These are phyloP conservation scores for Nettapus auritus DNA, from an alignment of 2,113 vertebrate species.

Conservation along the genomic window DNA sequence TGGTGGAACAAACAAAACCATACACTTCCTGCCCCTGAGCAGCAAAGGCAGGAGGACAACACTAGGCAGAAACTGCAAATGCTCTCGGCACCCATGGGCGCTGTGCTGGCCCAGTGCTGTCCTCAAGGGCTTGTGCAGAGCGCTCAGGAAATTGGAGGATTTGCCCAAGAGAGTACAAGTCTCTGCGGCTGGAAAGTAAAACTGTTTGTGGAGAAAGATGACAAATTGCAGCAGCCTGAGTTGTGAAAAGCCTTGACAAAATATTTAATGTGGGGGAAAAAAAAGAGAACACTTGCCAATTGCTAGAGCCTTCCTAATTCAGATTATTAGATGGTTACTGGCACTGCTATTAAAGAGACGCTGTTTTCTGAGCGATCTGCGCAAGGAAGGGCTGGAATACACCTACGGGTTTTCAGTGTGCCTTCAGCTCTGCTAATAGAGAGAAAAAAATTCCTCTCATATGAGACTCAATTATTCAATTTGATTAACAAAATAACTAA, in stretches of 20 bases:
- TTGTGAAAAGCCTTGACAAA: conserved; percentile 57
- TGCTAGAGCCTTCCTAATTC: conserved; percentile 13
- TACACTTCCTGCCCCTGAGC: accelerated
- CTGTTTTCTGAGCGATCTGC: not conserved
- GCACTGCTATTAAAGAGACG: conserved; percentile 24
- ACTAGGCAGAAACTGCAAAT: not conserved
- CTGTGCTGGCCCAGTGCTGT: accelerated
- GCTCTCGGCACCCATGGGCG: accelerated
- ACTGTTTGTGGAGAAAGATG: not conserved
- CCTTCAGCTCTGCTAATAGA: conserved; percentile 34
- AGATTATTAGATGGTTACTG: conserved; percentile 32
- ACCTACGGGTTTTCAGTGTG: conserved; percentile 1
- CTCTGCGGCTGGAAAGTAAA: not conserved
- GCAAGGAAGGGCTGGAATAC: conserved; percentile 13
- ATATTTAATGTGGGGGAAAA: not conserved
- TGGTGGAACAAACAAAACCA: not conserved
- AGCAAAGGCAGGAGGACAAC: not conserved
- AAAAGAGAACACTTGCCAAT: not conserved
- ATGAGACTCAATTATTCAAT: not conserved
- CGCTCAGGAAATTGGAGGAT: not conserved
- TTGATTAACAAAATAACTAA: conserved; percentile 38
- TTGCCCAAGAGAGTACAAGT: not conserved
- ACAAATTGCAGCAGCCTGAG: conserved; percentile 7
- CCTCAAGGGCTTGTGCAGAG: not conserved
- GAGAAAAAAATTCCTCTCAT: not conserved